These are phyloP conservation scores for Scrobipalpa atriplicella DNA, from an alignment of 2,888 invertebrate species.

Conservation along the genomic window DNA sequence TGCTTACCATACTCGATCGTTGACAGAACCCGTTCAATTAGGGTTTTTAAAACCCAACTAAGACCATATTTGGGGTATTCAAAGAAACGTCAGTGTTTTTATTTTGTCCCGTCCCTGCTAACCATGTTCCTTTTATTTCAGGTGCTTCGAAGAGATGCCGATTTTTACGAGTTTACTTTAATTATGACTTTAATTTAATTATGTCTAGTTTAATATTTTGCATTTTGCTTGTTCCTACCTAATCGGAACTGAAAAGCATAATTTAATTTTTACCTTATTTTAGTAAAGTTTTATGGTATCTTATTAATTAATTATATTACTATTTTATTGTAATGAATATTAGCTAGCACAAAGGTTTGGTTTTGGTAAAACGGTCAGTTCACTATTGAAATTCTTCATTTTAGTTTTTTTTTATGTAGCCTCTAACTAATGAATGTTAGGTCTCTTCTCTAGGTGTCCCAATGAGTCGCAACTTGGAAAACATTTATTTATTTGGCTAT, in stretches of 20 bases:
- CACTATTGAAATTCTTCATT: background rate
- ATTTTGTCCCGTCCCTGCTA: too few species aligned
- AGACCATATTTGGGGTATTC: too few species aligned
- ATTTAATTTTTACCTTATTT: conserved; percentile 23
- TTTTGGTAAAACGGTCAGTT: background rate
- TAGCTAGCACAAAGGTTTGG: background rate
- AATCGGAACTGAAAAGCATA: conserved; percentile 17
- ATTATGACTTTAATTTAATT: conserved; percentile 37
- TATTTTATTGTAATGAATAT: background rate
- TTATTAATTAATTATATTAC: background rate
- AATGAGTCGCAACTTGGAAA: too few species aligned
- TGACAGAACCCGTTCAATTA: too few species aligned
- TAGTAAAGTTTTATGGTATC: conserved; percentile 15
- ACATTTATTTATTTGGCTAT: too few species aligned
- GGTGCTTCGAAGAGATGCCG: conserved; percentile 24
- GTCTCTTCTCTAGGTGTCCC: too few species aligned
- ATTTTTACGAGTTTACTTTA: conserved; percentile 42
- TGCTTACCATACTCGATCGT: too few species aligned
- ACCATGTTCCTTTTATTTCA: too few species aligned
- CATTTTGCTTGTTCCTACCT: conserved; percentile 26
- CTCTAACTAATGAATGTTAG: too few species aligned
- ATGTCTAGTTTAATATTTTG: conserved; percentile 19
- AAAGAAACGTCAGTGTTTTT: too few species aligned
- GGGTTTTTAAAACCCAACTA: too few species aligned
- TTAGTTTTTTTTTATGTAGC: too few species aligned